These are phyloP conservation scores for Minunthozetes semirufus DNA, from an alignment of 2,888 invertebrate species.

Conservation along the genomic window DNA sequence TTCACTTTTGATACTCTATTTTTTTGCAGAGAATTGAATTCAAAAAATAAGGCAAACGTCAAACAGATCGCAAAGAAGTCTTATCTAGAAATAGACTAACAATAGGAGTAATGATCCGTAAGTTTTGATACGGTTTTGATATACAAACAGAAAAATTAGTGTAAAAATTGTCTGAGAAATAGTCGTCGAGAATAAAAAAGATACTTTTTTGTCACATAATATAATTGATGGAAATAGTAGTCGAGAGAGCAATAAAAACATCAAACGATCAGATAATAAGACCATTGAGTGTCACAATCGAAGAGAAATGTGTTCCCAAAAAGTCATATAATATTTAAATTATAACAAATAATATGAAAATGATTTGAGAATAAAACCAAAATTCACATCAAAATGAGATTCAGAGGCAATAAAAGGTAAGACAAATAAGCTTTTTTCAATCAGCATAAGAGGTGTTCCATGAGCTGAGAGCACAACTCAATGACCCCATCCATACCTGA, in stretches of 20 bases:
- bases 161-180: neutral
- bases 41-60: too few relatives aligned
- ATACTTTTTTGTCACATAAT: neutral
- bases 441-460: neutral
- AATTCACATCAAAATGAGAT: too few relatives aligned
- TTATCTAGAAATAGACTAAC: neutral
- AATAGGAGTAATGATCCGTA: neutral
- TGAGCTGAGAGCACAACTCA: neutral
- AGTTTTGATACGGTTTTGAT: neutral
- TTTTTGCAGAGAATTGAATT: too few relatives aligned
- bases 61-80: too few relatives aligned
- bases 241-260: too few relatives aligned
- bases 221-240: neutral
- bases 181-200: neutral
- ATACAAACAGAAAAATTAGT: neutral
- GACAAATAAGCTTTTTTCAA: neutral
- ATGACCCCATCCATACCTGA: constrained; percentile 5
- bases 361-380: too few relatives aligned
- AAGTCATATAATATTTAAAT: neutral
- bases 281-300: neutral
- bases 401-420: too few relatives aligned
- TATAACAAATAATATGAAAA: neutral
- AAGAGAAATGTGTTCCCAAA: neutral
- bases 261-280: neutral
- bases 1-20: too few relatives aligned